Evolutionary conservation across 1,140 invertebrate species (phyloP).

Genomic region (Spodoptera frugiperda): DNA sequence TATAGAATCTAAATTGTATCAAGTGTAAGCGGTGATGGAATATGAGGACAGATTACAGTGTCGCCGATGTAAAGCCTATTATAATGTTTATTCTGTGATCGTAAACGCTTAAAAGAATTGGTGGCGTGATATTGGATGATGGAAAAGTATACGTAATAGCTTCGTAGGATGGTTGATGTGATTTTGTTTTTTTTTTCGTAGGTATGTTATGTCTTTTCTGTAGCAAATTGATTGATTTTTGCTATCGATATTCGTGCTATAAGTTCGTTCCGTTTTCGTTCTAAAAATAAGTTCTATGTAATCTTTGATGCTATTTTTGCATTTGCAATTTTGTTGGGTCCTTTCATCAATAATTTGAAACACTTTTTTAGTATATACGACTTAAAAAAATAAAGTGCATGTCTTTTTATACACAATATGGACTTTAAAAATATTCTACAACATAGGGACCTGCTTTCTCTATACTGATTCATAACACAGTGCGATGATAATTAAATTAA

Average conservation of each 20-base stretch:
- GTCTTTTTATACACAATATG: no score
- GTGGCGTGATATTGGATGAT: slow-evolving; percentile 21
- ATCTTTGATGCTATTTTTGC: no score
- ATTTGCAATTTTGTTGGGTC: no score
- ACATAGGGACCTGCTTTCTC: slow-evolving; percentile 37
- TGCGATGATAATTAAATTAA: slow-evolving; percentile 74
- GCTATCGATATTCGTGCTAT: no score
- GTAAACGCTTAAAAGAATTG: neutral
- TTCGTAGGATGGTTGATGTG: neutral
- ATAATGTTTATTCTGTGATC: slow-evolving; percentile 25
- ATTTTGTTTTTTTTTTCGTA: neutral
- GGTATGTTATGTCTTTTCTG: neutral
- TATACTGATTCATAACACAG: slow-evolving; percentile 55
- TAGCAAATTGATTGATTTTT: no score
- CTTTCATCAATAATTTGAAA: no score
- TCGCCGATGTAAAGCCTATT: slow-evolving; percentile 55
- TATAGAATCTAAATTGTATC: slow-evolving; percentile 76
- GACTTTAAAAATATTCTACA: neutral
- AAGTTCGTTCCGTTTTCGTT: no score
- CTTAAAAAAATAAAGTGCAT: no score
- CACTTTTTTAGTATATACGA: no score
- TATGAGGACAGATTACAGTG: slow-evolving; percentile 59
- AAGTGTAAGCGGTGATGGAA: slow-evolving; percentile 56
- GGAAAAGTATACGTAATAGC: slow-evolving; percentile 5
- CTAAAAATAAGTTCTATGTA: no score